These are phyloP conservation scores for Caenorhabditis imperialis DNA, from an alignment of 2,888 invertebrate species.

Conservation along the genomic window DNA sequence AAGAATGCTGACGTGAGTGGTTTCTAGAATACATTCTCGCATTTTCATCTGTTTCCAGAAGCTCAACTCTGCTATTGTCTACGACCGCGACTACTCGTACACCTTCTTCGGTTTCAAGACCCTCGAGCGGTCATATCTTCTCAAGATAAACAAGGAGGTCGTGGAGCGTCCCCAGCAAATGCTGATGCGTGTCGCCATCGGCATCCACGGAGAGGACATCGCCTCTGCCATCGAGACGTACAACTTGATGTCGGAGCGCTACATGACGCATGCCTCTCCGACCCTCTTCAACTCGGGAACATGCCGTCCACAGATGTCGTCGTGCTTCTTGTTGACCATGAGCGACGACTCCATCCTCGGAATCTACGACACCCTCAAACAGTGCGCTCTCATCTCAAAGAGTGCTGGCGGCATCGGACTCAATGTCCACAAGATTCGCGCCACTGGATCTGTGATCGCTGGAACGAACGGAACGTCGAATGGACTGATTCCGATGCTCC, in stretches of 20 bases:
- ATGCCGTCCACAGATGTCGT: constrained; percentile 88
- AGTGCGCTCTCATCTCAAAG: constrained; percentile 94
- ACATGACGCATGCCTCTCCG: constrained; percentile 98
- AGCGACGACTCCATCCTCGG: constrained; percentile 85
- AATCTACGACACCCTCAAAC: constrained; percentile 75
- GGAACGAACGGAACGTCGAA: constrained; percentile 95
- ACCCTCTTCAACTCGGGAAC: constrained; percentile 97
- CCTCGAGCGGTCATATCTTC: constrained; percentile 92
- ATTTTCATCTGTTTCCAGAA: constrained; percentile 78
- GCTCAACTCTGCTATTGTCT: constrained; percentile 94
- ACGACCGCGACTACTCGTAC: constrained; percentile 95
- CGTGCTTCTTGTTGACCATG: constrained; percentile 95
- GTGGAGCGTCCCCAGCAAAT: constrained; percentile 97
- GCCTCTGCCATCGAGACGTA: constrained; percentile 94
- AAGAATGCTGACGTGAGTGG: constrained; percentile 85
- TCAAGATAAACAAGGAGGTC: constrained; percentile 88
- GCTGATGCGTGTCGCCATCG: constrained; percentile 97
- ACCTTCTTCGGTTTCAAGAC: constrained; percentile 99
- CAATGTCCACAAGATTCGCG: constrained; percentile 94
- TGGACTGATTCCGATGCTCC: constrained; percentile 94
- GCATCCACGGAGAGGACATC: constrained; percentile 94
- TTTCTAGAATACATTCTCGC: background rate
- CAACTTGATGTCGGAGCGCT: constrained; percentile 92
- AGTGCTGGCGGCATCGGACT: constrained; percentile 97
- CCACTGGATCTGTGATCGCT: constrained; percentile 90